Percentiles rank a stretch among this genome's conserved stretches.
Evolutionary conservation across 2,113 vertebrate genomes (phyloP).

Genomic region (Cyprinodon variegatus): DNA sequence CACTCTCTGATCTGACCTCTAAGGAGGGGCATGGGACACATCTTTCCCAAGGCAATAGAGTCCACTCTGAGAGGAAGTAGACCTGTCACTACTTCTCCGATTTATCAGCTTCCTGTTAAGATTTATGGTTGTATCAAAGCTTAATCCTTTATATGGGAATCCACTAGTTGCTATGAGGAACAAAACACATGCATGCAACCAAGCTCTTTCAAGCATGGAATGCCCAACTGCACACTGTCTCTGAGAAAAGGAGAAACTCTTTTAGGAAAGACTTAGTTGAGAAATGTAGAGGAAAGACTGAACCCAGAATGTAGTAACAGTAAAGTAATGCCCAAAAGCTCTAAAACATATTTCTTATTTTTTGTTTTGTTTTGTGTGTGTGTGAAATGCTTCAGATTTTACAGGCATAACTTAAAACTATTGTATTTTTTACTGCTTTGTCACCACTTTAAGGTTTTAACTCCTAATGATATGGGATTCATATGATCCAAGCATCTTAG

Average conservation of each 20-base stretch:
- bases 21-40: slow-evolving; percentile 37
- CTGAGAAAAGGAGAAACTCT: slow-evolving; percentile 44
- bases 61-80: slow-evolving; percentile 44
- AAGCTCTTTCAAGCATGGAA: not conserved
- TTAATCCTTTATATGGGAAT: slow-evolving; percentile 39
- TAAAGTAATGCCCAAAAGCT: not conserved
- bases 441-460: too few relatives aligned
- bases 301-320: slow-evolving; percentile 28
- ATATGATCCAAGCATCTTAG: too few relatives aligned
- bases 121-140: slow-evolving; percentile 36
- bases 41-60: slow-evolving; percentile 59
- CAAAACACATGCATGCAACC: slow-evolving; percentile 5
- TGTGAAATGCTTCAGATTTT: not conserved
- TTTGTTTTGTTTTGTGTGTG: not conserved
- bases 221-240: slow-evolving; percentile 5
- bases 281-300: slow-evolving; percentile 39
- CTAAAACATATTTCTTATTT: not conserved
- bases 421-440: too few relatives aligned
- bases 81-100: slow-evolving; percentile 56
- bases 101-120: slow-evolving; percentile 62
- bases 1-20: slow-evolving; percentile 27
- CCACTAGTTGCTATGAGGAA: slow-evolving; percentile 27
- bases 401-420: too few relatives aligned
- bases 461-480: too few relatives aligned
- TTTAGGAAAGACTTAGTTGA: slow-evolving; percentile 35